Percentiles rank a stretch among this genome's conserved stretches.
Evolutionary conservation across 2,888 invertebrate species (phyloP).

Genomic region (Hemicrepidius hirtus): DNA sequence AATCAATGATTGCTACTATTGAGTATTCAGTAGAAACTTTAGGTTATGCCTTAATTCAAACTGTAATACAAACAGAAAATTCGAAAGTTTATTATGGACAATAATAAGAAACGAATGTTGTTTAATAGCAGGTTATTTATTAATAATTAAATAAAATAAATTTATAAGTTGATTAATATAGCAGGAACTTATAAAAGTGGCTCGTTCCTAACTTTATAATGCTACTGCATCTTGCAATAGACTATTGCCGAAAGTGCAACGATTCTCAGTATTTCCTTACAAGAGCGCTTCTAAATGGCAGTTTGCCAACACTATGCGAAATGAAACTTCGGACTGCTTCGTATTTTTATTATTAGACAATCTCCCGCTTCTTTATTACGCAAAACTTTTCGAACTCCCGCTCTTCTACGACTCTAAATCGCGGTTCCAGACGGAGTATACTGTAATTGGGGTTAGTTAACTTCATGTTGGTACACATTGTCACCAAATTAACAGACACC

Average conservation of each 20-base stretch:
- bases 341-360: slow-evolving; percentile 62
- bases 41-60: no score
- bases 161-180: slow-evolving; percentile 18
- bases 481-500: slow-evolving; percentile 69
- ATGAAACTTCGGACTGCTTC: slow-evolving; percentile 62
- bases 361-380: slow-evolving; percentile 63
- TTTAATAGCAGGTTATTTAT: background rate
- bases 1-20: no score
- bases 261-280: slow-evolving; percentile 47
- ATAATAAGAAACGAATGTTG: no score
- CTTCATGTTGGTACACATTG: slow-evolving; percentile 67
- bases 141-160: slow-evolving; percentile 1
- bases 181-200: slow-evolving; percentile 17
- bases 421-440: slow-evolving; percentile 54
- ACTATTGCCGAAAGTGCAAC: slow-evolving; percentile 53
- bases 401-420: slow-evolving; percentile 49
- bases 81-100: no score
- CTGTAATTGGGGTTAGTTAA: slow-evolving; percentile 63
- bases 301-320: slow-evolving; percentile 60
- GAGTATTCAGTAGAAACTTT: no score
- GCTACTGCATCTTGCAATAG: slow-evolving; percentile 44
- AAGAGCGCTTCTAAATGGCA: slow-evolving; percentile 56
- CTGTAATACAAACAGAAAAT: no score
- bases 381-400: slow-evolving; percentile 56
- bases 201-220: slow-evolving; percentile 31